Conservation (phyloP, 2,113 vertebrate species). For the Paraplagusia blochii region DNA sequence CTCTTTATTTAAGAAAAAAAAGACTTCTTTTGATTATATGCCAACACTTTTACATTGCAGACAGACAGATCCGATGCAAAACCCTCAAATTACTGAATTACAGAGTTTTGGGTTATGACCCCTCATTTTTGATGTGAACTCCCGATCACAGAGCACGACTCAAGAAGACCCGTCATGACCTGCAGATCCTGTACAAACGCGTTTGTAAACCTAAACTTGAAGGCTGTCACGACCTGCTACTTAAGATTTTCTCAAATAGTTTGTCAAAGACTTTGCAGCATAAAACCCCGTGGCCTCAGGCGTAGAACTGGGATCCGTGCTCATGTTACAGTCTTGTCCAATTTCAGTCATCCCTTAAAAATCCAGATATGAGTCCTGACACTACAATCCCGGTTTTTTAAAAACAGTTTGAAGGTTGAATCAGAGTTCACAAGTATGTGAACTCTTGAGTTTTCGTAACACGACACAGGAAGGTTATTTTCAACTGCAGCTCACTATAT, state of each 20-base stretch:
- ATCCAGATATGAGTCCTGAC: constrained; percentile 3
- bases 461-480: constrained; percentile 18
- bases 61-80: no score
- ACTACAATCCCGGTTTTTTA: neutral
- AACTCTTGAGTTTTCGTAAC: constrained; percentile 7
- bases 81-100: no score
- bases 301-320: constrained; percentile 4
- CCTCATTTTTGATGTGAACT: constrained; percentile 20
- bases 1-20: no score
- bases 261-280: constrained; percentile 14
- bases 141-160: constrained; percentile 3
- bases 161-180: constrained; percentile 23
- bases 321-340: constrained; percentile 22
- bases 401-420: constrained; percentile 34
- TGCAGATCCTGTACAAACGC: neutral
- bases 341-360: constrained; percentile 23
- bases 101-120: constrained; percentile 2
- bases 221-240: constrained; percentile 18
- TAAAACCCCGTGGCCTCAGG: neutral
- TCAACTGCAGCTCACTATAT: constrained; percentile 6
- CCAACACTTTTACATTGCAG: no score
- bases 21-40: no score
- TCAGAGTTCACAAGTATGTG: constrained; percentile 28
- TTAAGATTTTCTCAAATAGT: constrained; percentile 30
- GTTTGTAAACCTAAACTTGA: constrained; percentile 23